phyloP scores from a whole-genome alignment of 1,140 invertebrate genomes.

The Schlechtendalia chinensis region DNA sequence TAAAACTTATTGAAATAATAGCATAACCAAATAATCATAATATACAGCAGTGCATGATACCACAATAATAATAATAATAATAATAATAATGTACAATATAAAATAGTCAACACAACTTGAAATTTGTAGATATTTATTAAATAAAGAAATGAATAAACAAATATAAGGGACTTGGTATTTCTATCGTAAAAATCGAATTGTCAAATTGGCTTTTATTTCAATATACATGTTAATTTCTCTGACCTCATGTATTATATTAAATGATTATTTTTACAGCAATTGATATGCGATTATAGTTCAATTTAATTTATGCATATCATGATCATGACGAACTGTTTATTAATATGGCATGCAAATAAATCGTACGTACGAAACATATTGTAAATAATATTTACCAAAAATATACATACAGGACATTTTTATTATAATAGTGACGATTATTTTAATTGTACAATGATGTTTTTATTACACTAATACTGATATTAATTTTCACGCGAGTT shows the following conservation, averaged over 20 bases:
- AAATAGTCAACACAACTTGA: too few relatives aligned
- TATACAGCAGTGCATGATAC: background rate
- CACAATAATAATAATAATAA: too few relatives aligned
- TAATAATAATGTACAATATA: too few relatives aligned
- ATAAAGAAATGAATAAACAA: too few relatives aligned
- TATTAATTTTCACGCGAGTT: too few relatives aligned
- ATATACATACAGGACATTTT: too few relatives aligned
- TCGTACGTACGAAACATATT: background rate
- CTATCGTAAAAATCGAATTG: background rate
- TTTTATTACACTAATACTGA: too few relatives aligned
- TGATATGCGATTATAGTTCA: background rate
- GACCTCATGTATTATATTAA: background rate
- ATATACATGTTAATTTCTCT: background rate
- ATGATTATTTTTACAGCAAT: background rate
- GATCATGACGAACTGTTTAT: background rate
- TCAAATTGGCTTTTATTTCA: background rate
- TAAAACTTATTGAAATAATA: conserved; percentile 3
- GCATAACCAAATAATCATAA: background rate
- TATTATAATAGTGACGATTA: too few relatives aligned
- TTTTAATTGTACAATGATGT: too few relatives aligned
- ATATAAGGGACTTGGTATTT: background rate
- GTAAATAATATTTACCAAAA: too few relatives aligned
- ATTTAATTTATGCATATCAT: background rate
- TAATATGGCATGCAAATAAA: background rate
- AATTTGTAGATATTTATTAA: too few relatives aligned